Base-by-base conservation (phyloP, 1,140 invertebrate genomes). In the Trichonephila clavata region DNA sequence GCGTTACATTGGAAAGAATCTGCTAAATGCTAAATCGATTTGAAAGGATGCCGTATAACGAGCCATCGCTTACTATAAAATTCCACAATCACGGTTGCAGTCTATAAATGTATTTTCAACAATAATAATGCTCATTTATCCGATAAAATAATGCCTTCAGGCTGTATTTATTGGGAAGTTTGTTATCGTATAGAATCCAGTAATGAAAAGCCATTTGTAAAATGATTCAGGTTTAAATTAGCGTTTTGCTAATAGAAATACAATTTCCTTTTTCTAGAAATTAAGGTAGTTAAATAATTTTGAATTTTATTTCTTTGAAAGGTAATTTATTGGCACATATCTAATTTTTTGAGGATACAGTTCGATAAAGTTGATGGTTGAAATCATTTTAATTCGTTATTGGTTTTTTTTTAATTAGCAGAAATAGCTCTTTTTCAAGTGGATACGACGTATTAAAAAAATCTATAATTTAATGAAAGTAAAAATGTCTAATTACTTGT, bases 191-290 rank as follows among this genome's bases (percentile, higher is more conserved):
- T 32, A 32, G 24, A 77, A 18, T 6, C 18, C 5, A 16, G 71
- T 77, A 77, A 77, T 77, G 71, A 77, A 77, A 39, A 77, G 71
- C 14, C 71, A 39, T 77, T 77, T 39, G 71, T 18, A 77, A 77
- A 77, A 32, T 16, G 24, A 27, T 32, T 77, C 6, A 13, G 71
- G 13, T 77, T 32, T 27, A 77, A 77, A 39, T 77, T 77, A 77
- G 27, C 27, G 32, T 32, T 7, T 3, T 5, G 71, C 71, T 77
- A 77, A 77, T 77, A 32, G 71, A 77, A 77, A 77, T 20, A 27
- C 71, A 77, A 77, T 77, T 77, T 77, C 32, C 71, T 39, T 32
- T 16, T 39, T 39, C 32, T 63, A 18, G 61, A 63, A 63, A 63
- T 18, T 63, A 20, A 16, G 10, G 14, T 20, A 18, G 13, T 27